Evolutionary conservation across 1,140 invertebrate genomes (phyloP), one percentile per base, ranked within the genome.

Genomic region (Magallana gigas): DNA sequence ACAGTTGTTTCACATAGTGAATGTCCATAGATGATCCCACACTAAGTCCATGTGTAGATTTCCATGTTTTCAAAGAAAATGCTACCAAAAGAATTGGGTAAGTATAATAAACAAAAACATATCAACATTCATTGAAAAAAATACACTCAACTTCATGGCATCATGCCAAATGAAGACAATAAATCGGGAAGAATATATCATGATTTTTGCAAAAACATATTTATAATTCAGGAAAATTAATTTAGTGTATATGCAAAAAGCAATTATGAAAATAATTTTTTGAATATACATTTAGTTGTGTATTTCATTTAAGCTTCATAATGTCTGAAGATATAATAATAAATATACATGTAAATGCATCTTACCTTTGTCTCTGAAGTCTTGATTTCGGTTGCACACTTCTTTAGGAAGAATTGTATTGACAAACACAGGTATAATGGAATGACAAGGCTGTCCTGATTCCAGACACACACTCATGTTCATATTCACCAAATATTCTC

Each of bases 381-480:
- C 87, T 58, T 23, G 81, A n/a, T 87, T 87, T 80, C 85, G 56
- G 59, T 87, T 80, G 81, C 85, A 87, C 11, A 56, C 71, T 23
- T 71, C 56, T 29, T 88, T 88, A 12, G 87, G 71, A 18, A 85
- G 48, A 14, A 59, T 5, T n/a, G 84, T 84, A 59, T 88, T 85
- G 11, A 23, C 83, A 84, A 88, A 85, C 8, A 88, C 14, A 56
- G 84, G 58, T 29, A 64, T 18, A 1, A 84, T 8, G 8, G 81
- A 4, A 56, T 85, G 5, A 85, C 87, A 88, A 14, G 84, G 84
- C 8, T 57, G 36, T n/a, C 57, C 58, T 4, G 87, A 56, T 56
- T 90, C 89, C 14, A 88, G 57, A 62, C 89, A 90, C 9, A 88
- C 9, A 85, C 85, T 87, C 48, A 90, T 71, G 23, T 87, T 88